Conservation (phyloP, 2,797 vertebrate genomes). For the Phaenicophaeus curvirostris region DNA sequence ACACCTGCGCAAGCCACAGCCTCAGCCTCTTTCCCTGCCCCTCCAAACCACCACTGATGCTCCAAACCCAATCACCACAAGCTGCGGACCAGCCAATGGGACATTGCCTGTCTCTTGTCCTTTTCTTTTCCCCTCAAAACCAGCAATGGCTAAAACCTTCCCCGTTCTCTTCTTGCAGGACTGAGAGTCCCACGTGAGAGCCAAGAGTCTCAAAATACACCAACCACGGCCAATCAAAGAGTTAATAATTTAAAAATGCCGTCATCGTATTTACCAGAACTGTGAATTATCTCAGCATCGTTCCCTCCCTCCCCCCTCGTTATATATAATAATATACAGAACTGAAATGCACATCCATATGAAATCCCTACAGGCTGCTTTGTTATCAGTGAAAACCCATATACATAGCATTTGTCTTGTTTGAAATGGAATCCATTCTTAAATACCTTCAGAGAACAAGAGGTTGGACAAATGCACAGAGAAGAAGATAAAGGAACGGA, state of each 20-base stretch:
- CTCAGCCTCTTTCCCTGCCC: constrained; percentile 13
- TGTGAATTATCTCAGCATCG: constrained; percentile 74
- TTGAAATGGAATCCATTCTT: constrained; percentile 57
- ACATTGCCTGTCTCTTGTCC: neutral
- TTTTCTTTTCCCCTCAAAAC: neutral
- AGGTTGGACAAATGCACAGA: constrained; percentile 55
- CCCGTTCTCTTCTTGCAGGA: neutral
- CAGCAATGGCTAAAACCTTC: neutral
- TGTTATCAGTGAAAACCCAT: constrained; percentile 72
- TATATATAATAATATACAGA: constrained; percentile 81
- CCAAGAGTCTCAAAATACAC: constrained; percentile 73
- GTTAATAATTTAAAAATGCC: constrained; percentile 72
- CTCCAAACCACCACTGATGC: constrained; percentile 27
- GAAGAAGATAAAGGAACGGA: constrained; percentile 35
- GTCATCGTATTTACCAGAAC: constrained; percentile 74
- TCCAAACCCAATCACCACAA: constrained; percentile 60
- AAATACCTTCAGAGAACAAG: constrained; percentile 66
- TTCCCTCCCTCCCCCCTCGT: constrained; percentile 75
- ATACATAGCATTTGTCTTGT: constrained; percentile 51
- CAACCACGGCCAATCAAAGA: constrained; percentile 74
- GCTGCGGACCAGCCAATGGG: neutral
- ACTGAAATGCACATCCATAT: constrained; percentile 81
- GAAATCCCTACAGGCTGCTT: constrained; percentile 77
- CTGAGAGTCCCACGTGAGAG: constrained; percentile 48
- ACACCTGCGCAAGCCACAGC: neutral